Percentiles rank a stretch among this genome's conserved stretches.
Conservation (phyloP, 2,113 vertebrate genomes). For the Nibea coibor region DNA sequence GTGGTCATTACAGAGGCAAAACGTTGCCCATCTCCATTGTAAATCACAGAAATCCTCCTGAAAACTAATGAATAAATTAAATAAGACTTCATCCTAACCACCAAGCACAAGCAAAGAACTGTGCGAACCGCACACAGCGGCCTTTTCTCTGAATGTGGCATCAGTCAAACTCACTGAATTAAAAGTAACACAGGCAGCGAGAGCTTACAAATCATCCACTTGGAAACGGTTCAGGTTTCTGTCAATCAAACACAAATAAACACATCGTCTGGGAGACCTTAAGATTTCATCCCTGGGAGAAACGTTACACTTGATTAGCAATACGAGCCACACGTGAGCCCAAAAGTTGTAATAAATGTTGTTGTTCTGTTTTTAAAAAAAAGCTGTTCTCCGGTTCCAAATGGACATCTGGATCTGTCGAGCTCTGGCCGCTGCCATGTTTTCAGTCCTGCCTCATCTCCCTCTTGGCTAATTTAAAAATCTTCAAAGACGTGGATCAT, state of each 20-base stretch:
- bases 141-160: fast-evolving
- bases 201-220: not conserved
- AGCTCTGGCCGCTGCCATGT: too few species aligned
- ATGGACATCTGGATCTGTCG: too few species aligned
- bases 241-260: not conserved
- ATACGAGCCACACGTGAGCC: not conserved
- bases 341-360: too few species aligned
- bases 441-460: too few species aligned
- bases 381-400: too few species aligned
- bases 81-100: not conserved
- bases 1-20: slow-evolving; percentile 16
- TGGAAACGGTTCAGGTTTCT: not conserved
- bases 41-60: slow-evolving; percentile 14
- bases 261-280: not conserved
- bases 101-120: not conserved
- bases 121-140: not conserved
- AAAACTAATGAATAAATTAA: slow-evolving; percentile 23
- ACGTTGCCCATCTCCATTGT: slow-evolving; percentile 7
- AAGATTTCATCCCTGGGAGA: not conserved
- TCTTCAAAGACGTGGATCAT: too few species aligned
- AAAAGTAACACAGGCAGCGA: not conserved
- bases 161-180: not conserved
- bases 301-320: not conserved
- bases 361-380: too few species aligned
- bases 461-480: too few species aligned